A percentile compares a stretch with the other conserved stretches of the same genome.
Conservation (phyloP, 2,797 vertebrate genomes). For the Avahi laniger region DNA sequence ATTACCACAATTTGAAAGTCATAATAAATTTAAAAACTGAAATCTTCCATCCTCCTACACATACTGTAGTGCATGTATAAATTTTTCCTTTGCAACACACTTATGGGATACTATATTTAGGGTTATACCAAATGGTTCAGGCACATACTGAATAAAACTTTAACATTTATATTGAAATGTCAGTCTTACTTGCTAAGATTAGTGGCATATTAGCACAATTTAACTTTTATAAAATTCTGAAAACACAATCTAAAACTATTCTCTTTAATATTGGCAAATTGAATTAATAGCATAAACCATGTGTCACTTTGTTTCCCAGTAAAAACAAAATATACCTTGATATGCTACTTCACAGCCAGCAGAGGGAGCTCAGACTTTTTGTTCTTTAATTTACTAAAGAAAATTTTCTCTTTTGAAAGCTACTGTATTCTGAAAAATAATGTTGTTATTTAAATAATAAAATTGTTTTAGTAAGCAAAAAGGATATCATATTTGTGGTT, state of each 20-base stretch:
- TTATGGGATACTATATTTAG: background rate
- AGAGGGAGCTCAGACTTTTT: conserved; percentile 83
- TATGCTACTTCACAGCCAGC: conserved; percentile 71
- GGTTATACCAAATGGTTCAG: background rate
- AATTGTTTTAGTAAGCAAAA: background rate
- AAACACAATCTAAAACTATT: conserved; percentile 14
- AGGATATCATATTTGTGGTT: background rate
- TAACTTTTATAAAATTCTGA: background rate
- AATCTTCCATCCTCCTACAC: background rate
- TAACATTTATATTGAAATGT: conserved; percentile 23
- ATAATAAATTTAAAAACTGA: conserved; percentile 37
- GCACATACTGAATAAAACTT: background rate
- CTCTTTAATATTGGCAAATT: conserved; percentile 12
- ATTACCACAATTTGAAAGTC: conserved; percentile 20
- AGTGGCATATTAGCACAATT: background rate
- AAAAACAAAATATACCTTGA: conserved; percentile 27
- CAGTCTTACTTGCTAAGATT: background rate
- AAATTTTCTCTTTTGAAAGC: conserved; percentile 42
- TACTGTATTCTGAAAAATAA: conserved; percentile 17
- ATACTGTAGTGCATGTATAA: background rate
- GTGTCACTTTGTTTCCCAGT: background rate
- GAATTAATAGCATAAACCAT: background rate
- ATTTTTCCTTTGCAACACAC: background rate
- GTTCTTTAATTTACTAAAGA: conserved; percentile 28
- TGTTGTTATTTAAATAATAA: conserved; percentile 37